Percentiles rank a stretch among this genome's conserved stretches.
These are phyloP conservation scores for Nomada ferruginata DNA, from an alignment of 2,888 invertebrate genomes.

Conservation along the genomic window DNA sequence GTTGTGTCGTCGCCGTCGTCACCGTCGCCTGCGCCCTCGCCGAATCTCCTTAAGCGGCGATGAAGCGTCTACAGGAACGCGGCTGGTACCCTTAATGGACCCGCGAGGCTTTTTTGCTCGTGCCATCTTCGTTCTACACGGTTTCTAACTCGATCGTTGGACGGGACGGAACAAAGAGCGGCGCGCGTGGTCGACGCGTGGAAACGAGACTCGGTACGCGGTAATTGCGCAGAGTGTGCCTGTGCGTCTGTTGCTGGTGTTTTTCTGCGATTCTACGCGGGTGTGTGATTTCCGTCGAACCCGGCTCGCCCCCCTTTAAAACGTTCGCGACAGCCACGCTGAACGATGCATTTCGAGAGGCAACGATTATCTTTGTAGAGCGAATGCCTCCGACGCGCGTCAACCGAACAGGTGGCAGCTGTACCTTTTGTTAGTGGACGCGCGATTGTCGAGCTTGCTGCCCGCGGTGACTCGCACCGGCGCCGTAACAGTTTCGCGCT, in stretches of 20 bases:
- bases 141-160: slow-evolving; percentile 38
- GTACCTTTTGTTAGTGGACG: not conserved
- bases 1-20: not conserved
- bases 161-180: slow-evolving; percentile 22
- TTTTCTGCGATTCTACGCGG: slow-evolving; percentile 17
- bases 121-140: slow-evolving; percentile 47
- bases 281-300: not conserved
- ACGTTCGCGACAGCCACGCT: slow-evolving; percentile 3
- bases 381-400: not conserved
- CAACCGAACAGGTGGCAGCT: slow-evolving; percentile 39
- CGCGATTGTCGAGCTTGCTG: not conserved
- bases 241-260: slow-evolving; percentile 1
- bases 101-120: slow-evolving; percentile 33
- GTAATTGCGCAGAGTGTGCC: slow-evolving; percentile 46
- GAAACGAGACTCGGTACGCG: slow-evolving; percentile 44
- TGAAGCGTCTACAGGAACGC: slow-evolving; percentile 58
- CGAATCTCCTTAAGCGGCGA: slow-evolving; percentile 42
- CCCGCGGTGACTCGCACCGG: not conserved
- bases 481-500: not conserved
- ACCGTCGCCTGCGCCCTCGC: not conserved
- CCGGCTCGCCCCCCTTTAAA: slow-evolving; percentile 14
- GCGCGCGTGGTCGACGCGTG: slow-evolving; percentile 48
- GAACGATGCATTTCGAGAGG: slow-evolving; percentile 4
- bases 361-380: slow-evolving; percentile 7
- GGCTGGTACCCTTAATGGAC: slow-evolving; percentile 44